These are phyloP conservation scores for Apaloderma vittatum DNA, from an alignment of 2,113 vertebrate species.

Conservation along the genomic window DNA sequence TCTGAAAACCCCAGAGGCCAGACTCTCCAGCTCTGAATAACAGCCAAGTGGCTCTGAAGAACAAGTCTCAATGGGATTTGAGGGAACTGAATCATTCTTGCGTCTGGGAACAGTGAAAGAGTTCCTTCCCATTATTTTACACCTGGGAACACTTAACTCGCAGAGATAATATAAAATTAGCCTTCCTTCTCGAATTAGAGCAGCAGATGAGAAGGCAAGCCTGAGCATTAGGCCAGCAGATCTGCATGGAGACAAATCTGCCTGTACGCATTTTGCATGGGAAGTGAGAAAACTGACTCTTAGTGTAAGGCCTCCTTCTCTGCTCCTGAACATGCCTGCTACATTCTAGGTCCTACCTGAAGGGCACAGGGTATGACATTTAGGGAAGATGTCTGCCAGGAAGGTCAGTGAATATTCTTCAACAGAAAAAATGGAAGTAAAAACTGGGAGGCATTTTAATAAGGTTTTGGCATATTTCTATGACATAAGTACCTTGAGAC, in stretches of 20 bases:
- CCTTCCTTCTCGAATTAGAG: background rate
- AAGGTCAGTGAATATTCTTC: background rate
- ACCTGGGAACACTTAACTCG: constrained; percentile 21
- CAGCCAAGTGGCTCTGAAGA: background rate
- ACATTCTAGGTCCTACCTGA: background rate
- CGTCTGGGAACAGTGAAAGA: constrained; percentile 10
- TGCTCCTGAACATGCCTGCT: background rate
- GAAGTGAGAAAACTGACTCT: background rate
- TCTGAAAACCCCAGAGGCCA: background rate
- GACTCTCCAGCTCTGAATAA: background rate
- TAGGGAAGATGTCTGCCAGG: background rate
- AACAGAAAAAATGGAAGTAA: background rate
- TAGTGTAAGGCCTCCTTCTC: background rate
- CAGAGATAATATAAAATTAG: background rate
- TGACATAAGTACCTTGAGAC: background rate
- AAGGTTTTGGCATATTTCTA: background rate
- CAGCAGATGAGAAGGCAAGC: background rate
- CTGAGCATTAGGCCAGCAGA: background rate
- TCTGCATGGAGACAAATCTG: background rate
- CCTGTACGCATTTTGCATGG: background rate
- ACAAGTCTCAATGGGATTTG: background rate
- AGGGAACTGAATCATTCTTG: constrained; percentile 17
- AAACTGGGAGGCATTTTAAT: background rate
- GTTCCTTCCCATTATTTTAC: background rate
- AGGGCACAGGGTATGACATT: background rate